Evolutionary conservation across 2,113 vertebrate species (phyloP).

Genomic region (Piprites chloris): DNA sequence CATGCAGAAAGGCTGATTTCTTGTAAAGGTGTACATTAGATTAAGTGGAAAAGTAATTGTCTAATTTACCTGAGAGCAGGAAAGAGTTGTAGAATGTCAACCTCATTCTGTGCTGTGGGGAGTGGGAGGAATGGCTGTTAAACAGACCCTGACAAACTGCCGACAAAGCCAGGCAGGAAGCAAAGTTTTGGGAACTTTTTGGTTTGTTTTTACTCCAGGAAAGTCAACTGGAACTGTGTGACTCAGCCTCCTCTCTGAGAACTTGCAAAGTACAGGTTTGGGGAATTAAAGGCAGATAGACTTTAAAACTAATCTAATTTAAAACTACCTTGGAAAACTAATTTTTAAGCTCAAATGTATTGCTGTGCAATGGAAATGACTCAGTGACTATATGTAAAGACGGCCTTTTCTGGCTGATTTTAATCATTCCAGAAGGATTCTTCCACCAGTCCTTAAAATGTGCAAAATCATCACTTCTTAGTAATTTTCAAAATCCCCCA

Average conservation of each 20-base stretch:
- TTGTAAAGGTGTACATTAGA: not conserved
- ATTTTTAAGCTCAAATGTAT: not conserved
- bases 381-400: not conserved
- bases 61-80: not conserved
- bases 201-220: not conserved
- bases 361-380: not conserved
- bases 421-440: not conserved
- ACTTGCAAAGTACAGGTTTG: not conserved
- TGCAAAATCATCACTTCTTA: not conserved
- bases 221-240: not conserved
- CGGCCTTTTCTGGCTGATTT: not conserved
- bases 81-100: not conserved
- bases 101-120: accelerated
- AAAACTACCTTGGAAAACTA: not conserved
- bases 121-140: not conserved
- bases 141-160: not conserved
- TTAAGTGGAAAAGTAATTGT: not conserved
- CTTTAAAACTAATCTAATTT: not conserved
- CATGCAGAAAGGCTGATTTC: not conserved
- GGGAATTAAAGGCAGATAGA: not conserved
- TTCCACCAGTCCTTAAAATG: not conserved
- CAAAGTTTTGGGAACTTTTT: not conserved
- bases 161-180: not conserved
- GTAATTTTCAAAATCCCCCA: not conserved
- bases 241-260: not conserved